A percentile compares a stretch with the other conserved stretches of the same genome.
Evolutionary conservation across 2,797 vertebrate genomes (phyloP).

Genomic region (Lepilemur ruficaudatus): DNA sequence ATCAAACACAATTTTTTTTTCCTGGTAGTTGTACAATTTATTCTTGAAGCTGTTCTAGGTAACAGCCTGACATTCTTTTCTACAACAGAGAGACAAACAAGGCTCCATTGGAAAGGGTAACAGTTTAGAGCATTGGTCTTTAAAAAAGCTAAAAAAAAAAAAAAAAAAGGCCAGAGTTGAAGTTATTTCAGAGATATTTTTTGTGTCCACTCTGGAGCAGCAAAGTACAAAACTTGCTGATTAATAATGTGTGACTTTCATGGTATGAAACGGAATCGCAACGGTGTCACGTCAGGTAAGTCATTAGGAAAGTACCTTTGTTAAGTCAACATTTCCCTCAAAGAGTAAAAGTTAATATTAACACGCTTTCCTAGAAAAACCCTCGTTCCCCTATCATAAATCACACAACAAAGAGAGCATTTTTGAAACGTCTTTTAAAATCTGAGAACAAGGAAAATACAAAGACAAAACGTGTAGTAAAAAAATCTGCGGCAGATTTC

Average conservation of each 20-base stretch:
- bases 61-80: background rate
- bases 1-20: background rate
- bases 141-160: background rate
- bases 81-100: background rate
- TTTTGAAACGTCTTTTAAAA: conserved; percentile 41
- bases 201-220: background rate
- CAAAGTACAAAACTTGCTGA: background rate
- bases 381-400: background rate
- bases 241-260: background rate
- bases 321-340: conserved; percentile 26
- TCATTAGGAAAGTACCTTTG: background rate
- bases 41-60: background rate
- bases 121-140: background rate
- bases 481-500: background rate
- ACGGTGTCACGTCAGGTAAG: background rate
- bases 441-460: background rate
- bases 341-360: conserved; percentile 45
- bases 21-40: background rate
- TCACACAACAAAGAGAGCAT: background rate
- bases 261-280: background rate
- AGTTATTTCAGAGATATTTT: background rate
- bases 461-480: background rate
- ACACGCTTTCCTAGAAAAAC: conserved; percentile 10
- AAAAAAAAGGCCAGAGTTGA: background rate
- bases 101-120: background rate